Evolutionary conservation across 2,113 vertebrate species (phyloP), one percentile per base, ranked within the genome.

Genomic region (Hymenochirus boettgeri): DNA sequence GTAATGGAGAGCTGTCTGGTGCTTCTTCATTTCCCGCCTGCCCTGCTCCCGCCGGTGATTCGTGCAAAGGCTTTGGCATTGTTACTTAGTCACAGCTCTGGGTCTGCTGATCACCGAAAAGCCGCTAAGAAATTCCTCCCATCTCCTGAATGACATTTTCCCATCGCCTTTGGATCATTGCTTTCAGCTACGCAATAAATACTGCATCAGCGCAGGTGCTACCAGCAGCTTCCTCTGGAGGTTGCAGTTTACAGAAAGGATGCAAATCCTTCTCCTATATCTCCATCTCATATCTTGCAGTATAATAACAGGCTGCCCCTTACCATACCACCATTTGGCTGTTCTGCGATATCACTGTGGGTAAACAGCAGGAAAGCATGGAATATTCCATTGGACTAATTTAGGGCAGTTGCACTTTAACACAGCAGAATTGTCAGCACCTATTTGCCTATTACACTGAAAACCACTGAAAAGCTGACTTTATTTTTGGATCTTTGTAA

Each of bases 1-100:
- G 94, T 99, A 2, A 55, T 92, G 9, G 96, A 99, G 46, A 93
- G 93, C 70, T 95, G 93, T 63, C 88, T 97, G 1, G 79, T 97
- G 1, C 67, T 97, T 5, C 86, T 95, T n/a, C 83, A 91, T 73
- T 21, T 87, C 0, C 57, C 73, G 19, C 52, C 75, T 2, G 26
- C 54, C 1, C 48, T 3, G 1, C 9, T 90, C 31, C 63, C 81
- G 0, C 73, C 64, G 0, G 71, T 80, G 4, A 69, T 91, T 11
- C 80, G 50, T 1, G 37, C 74, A 2, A 53, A 73, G 46, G 92
- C 91, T 2, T 55, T 77, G 62, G 74, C 79, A 17, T 76, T 99
- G 62, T 83, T 97, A 7, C 63, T 19, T 3, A 86, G 80, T 71
- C 80, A 92, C 0, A 76, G 82, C 1, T 66, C 55, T 0, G 26